Conservation (phyloP, 2,888 invertebrate genomes). For the Drosophila putrida region DNA sequence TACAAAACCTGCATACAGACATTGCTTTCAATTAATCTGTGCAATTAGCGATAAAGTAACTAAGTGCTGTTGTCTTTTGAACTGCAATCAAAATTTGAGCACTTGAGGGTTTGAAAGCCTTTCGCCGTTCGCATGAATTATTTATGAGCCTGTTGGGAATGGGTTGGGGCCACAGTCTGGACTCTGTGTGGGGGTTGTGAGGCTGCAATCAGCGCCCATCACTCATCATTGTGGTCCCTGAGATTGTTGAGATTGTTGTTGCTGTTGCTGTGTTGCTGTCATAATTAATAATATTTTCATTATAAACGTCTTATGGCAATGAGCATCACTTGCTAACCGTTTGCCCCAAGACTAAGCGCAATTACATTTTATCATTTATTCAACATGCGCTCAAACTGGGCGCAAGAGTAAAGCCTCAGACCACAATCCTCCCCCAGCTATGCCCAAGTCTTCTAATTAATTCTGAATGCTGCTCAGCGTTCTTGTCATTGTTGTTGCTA, state of each 20-base stretch:
- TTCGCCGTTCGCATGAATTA: constrained; percentile 70
- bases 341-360: constrained; percentile 60
- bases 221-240: constrained; percentile 59
- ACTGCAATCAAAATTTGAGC: constrained; percentile 71
- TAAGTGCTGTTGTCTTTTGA: constrained; percentile 66
- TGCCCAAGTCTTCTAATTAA: constrained; percentile 70
- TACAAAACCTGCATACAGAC: constrained; percentile 28
- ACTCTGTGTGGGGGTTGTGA: neutral
- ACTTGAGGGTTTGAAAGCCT: constrained; percentile 66
- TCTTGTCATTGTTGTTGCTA: constrained; percentile 48
- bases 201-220: constrained; percentile 71
- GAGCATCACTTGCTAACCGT: constrained; percentile 35
- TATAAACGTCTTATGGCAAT: constrained; percentile 76
- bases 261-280: constrained; percentile 60
- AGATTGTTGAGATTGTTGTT: constrained; percentile 27
- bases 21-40: constrained; percentile 71
- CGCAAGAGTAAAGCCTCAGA: constrained; percentile 30
- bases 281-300: constrained; percentile 82
- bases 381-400: constrained; percentile 68
- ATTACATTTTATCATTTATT: constrained; percentile 82
- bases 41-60: constrained; percentile 68
- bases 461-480: constrained; percentile 59
- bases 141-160: constrained; percentile 58
- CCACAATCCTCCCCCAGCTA: constrained; percentile 7
- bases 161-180: constrained; percentile 2